A percentile compares a stretch with the other conserved stretches of the same genome.
Conservation (phyloP, 1,140 invertebrate species). For the Temnothorax curvispinosus region DNA sequence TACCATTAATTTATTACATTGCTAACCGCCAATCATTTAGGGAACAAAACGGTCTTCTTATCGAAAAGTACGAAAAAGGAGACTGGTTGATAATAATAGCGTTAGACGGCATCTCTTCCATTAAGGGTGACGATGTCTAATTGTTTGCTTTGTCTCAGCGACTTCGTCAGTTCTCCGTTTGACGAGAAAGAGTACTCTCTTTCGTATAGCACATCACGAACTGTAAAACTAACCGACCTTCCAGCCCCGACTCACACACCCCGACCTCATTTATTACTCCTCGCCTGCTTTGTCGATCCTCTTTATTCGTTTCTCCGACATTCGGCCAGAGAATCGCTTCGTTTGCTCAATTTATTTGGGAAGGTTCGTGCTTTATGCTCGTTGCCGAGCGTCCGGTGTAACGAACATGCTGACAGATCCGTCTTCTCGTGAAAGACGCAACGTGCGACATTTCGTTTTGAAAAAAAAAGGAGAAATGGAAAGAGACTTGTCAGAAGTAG, state of each 20-base stretch:
- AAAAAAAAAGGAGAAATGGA: background rate
- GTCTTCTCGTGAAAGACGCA: conserved; percentile 47
- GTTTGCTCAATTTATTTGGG: conserved; percentile 71
- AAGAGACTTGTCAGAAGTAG: background rate
- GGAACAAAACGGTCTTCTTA: background rate
- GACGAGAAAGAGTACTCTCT: conserved; percentile 20
- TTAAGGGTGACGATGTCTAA: conserved; percentile 48
- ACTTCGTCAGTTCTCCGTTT: conserved; percentile 38
- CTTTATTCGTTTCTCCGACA: conserved; percentile 41
- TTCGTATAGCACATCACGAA: conserved; percentile 12
- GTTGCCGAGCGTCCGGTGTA: conserved; percentile 48
- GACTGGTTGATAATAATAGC: conserved; percentile 26
- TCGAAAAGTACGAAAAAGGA: conserved; percentile 22
- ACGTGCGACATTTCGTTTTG: conserved; percentile 29
- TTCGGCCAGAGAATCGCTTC: conserved; percentile 49
- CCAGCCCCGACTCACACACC: conserved; percentile 5
- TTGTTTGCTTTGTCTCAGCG: conserved; percentile 59
- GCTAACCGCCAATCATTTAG: conserved; percentile 13
- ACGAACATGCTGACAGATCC: conserved; percentile 60
- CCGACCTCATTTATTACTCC: conserved; percentile 50
- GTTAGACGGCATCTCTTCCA: conserved; percentile 26
- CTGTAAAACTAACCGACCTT: conserved; percentile 50
- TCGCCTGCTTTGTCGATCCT: conserved; percentile 50
- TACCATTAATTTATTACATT: conserved; percentile 9
- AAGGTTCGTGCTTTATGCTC: conserved; percentile 65